Evolutionary conservation across 2,888 invertebrate genomes (phyloP).

Genomic region (Steinernema carpocapsae): DNA sequence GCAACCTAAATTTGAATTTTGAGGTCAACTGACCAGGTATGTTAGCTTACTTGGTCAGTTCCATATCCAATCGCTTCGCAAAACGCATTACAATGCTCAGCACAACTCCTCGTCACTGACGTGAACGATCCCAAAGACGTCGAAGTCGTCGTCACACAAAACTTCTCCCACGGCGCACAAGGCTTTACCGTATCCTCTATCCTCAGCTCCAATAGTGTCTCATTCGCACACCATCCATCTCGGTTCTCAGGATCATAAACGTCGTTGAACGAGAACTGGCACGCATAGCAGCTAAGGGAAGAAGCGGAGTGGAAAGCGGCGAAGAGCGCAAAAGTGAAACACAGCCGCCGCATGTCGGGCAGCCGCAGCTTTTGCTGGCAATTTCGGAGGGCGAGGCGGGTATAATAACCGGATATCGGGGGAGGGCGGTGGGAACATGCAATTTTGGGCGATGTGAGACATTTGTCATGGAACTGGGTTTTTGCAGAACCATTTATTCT

Average conservation of each 20-base stretch:
- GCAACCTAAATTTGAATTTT: conserved; percentile 15
- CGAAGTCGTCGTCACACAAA: conserved; percentile 62
- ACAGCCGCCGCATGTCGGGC: neutral
- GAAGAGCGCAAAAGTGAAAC: conserved; percentile 1
- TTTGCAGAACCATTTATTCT: too few species aligned
- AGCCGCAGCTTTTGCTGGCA: too few species aligned
- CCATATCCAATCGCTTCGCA: conserved; percentile 66
- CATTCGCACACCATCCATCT: conserved; percentile 66
- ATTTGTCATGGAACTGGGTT: too few species aligned
- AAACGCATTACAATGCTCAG: conserved; percentile 57
- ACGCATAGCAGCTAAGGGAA: conserved; percentile 60
- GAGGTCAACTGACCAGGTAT: too few species aligned
- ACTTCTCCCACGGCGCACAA: conserved; percentile 64
- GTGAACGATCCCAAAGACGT: conserved; percentile 65
- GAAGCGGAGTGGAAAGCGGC: conserved; percentile 22
- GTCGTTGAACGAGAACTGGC: conserved; percentile 64
- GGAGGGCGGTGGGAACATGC: too few species aligned
- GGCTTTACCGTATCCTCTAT: conserved; percentile 59
- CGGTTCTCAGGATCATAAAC: conserved; percentile 62
- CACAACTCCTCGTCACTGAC: conserved; percentile 59
- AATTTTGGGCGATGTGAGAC: too few species aligned
- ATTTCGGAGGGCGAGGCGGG: too few species aligned
- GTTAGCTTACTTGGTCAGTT: conserved; percentile 57
- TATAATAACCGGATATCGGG: too few species aligned
- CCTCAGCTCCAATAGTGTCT: conserved; percentile 45